Evolutionary conservation across 2,113 vertebrate species (phyloP), one percentile per base, ranked within the genome.

Genomic region (Tylochromis polylepis): DNA sequence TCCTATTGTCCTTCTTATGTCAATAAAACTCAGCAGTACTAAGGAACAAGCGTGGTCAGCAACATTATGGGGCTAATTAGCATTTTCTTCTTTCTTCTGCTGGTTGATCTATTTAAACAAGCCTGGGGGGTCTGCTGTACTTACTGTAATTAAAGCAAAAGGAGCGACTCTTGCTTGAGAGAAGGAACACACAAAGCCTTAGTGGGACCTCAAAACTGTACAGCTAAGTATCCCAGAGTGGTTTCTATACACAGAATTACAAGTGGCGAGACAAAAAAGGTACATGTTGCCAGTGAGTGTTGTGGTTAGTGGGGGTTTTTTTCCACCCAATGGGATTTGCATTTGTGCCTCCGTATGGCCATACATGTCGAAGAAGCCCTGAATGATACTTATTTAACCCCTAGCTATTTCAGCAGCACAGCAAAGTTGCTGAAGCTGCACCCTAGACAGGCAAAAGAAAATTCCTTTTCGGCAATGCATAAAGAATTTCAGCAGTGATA

Each of bases 61-160:
- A 96, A 94, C 94, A 95, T 95, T 94, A 94, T 51, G 81, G 92
- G 87, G 87, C 91, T 95, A 95, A 96, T 96, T 96, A 96, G 93
- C 95, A 95, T 95, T 94, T 91, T 94, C 92, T 95, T 91, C 93
- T 94, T 96, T 96, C 95, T 95, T 96, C 92, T 93, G 89, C 93
- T 89, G 92, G 92, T 95, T 95, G 95, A 95, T 95, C 94, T 95
- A 92, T 95, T 95, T 88, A 93, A 95, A 95, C 91, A 96, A 93
- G 92, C 95, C 94, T 91, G 91, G 91, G 93, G 94, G 93, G 92
- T 89, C 90, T 82, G 89, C 95, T 94, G 90, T 94, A 93, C 92
- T 94, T 95, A 95, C 94, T 94, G 92, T 95, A 95, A 96, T 95
- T 95, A 95, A 95, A 95, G 92, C 90, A 93, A 93, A 95, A 91